These are phyloP conservation scores for Calyptomena viridis DNA, from an alignment of 2,113 vertebrate genomes.

Conservation along the genomic window DNA sequence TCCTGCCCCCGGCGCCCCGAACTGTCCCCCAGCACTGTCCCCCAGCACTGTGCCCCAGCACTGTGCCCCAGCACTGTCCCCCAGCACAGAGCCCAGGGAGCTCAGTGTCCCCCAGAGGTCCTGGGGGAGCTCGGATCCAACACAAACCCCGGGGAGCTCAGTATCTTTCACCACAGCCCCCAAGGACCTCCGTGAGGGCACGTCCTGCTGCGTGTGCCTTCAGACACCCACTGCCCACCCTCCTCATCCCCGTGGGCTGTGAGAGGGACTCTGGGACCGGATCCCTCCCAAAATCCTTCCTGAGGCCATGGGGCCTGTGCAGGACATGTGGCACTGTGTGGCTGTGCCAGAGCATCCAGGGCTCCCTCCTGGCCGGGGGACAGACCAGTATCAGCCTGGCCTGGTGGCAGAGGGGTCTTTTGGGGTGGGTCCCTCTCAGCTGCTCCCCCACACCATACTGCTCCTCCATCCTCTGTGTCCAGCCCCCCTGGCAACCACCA, in stretches of 20 bases:
- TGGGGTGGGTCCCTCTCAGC: neutral
- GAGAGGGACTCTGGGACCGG: fast-evolving
- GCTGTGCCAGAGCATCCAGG: fast-evolving
- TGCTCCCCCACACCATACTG: neutral
- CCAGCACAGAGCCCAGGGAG: neutral
- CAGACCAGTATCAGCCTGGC: neutral
- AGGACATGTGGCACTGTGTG: neutral
- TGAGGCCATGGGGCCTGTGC: neutral
- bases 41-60: no score
- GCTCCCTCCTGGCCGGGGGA: neutral
- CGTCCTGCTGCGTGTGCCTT: neutral
- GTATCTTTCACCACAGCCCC: neutral
- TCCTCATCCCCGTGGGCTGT: neutral
- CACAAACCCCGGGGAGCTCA: neutral
- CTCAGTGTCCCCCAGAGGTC: neutral
- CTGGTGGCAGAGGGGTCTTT: neutral
- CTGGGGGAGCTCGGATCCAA: neutral
- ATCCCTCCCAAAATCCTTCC: neutral
- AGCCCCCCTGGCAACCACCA: fast-evolving
- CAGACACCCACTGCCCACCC: neutral
- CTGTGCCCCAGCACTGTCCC: neutral
- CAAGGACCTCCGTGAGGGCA: neutral
- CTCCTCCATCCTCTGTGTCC: neutral
- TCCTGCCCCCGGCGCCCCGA: neutral
- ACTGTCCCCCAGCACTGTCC: neutral